Base-by-base conservation (phyloP, 2,888 invertebrate species). In the Ametastegia equiseti region DNA sequence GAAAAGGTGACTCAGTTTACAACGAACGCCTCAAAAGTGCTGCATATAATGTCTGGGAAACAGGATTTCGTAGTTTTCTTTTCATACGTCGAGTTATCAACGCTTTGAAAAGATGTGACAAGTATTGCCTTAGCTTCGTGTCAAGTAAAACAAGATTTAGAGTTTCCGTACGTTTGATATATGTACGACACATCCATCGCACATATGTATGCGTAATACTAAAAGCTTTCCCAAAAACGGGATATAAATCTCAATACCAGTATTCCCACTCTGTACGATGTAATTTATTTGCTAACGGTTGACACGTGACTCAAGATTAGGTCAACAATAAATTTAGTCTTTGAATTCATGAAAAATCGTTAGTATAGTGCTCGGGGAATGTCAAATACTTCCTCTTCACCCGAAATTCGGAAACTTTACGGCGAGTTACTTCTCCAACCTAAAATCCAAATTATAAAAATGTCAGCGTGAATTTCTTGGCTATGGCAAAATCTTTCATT, bases 121-220 rank as follows among this genome's bases (percentile, higher is more conserved):
- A 19, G 54, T 33, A 33, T 75, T 54, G 54, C 75, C 36, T 54
- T 15, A 13, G 36, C 23, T 75, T n/a, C n/a, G 19, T 54, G 75
- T 75, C 75, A 33, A 15, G 54, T 23, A 54, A 54, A 75, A 36
- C 13, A 33, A 54, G 75, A 75, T 75, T 75, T 54, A 75, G 54
- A 36, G 50, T 54, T 54, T 54, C 13, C 23, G n/a, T n/a, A 75
- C 36, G 36, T n/a, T 36, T 75, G 50, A 75, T 19, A 47, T 47
- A 47, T 27, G 47, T 47, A 27, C 45, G 47, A 27, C 30, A 23
- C 27, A 71, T 47, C 7, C 27, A 2, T n/a, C 71, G 19, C 19
- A 9, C 36, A 47, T 71, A 27, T 27, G 15, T 71, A 1, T 47
- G n/a, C 30, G 1, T 27, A 47, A 47, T 47, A 71, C 27, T 30